Evolutionary conservation across 2,113 vertebrate genomes (phyloP).

Genomic region (Sylvicapra grimmia): DNA sequence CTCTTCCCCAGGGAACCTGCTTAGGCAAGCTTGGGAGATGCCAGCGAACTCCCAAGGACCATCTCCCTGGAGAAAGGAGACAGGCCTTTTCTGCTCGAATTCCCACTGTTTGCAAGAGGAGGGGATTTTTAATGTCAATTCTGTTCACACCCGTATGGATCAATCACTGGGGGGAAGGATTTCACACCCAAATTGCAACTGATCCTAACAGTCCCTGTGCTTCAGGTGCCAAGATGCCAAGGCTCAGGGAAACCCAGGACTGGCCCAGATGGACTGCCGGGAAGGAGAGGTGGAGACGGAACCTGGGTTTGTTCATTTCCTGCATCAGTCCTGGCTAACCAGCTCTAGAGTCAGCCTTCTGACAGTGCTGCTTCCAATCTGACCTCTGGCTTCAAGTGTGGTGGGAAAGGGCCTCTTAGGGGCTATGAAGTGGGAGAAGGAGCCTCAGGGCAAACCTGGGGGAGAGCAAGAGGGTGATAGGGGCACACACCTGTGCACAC

Average conservation of each 20-base stretch:
- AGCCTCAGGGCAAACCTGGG: neutral
- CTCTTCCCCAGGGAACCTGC: neutral
- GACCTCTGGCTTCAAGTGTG: neutral
- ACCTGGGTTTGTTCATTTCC: neutral
- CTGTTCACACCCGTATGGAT: neutral
- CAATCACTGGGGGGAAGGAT: too few relatives aligned
- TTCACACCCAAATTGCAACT: neutral
- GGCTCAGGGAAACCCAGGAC: neutral
- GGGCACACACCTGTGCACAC: neutral
- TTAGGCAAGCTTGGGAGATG: neutral
- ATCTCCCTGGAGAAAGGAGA: neutral
- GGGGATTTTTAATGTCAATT: neutral
- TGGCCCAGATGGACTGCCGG: neutral
- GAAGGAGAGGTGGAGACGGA: neutral
- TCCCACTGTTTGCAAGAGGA: neutral
- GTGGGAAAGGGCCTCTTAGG: neutral
- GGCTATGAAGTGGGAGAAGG: neutral
- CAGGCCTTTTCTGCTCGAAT: neutral
- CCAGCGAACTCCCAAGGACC: neutral
- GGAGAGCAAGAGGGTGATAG: neutral
- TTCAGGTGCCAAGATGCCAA: neutral
- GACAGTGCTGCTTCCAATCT: neutral
- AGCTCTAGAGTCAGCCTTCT: neutral
- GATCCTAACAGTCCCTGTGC: neutral
- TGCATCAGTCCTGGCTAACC: neutral